Base-by-base conservation (phyloP, 2,113 vertebrate species). In the Desmodus rotundus region DNA sequence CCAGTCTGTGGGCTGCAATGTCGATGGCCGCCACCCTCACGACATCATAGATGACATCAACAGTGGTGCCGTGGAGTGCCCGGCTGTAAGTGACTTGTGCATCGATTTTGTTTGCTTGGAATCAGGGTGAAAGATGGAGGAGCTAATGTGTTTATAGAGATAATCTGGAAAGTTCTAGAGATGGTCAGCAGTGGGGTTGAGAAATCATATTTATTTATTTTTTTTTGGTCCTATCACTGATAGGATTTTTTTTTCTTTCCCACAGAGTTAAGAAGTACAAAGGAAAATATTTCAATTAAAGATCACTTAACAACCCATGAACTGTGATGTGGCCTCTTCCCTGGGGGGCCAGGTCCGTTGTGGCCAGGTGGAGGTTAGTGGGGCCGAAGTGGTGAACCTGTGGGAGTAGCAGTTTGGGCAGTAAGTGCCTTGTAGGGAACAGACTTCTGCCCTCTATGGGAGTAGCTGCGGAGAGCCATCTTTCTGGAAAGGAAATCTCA, bases 41-140 rank as follows among this genome's bases (percentile, higher is more conserved):
- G 99, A 99, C 56, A 98, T 99, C 98, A 99, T 99, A 0, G 99
- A 99, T n/a, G 99, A 99, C 97, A 99, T 99, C 98, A 99, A 99
- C 95, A 99, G 98, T 0, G 99, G 99, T 38, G 99, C 98, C 3
- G 83, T 99, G 0, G 99, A 99, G 89, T 99, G 99, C 94, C 99
- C 99, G 0, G 96, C 99, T 12, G 99, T 99, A 93, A 99, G 99
- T 99, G 67, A n/a, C 11, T 36, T 33, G 17, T 54, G 26, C 12
- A 2, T 31, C 0, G 1, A 2, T 45, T 47, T 28, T 0, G 0
- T 7, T 41, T 67, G 73, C 14, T 76, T 87, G 10, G 12, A 68
- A 17, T 61, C 12, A 11, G 31, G 58, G 12, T 52, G 3, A 36
- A 5, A 0, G 2, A 24, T 96, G 36, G 96, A 85, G 10, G 2